These are phyloP conservation scores for Steromphala cineraria DNA, from an alignment of 2,888 invertebrate genomes.

Conservation along the genomic window DNA sequence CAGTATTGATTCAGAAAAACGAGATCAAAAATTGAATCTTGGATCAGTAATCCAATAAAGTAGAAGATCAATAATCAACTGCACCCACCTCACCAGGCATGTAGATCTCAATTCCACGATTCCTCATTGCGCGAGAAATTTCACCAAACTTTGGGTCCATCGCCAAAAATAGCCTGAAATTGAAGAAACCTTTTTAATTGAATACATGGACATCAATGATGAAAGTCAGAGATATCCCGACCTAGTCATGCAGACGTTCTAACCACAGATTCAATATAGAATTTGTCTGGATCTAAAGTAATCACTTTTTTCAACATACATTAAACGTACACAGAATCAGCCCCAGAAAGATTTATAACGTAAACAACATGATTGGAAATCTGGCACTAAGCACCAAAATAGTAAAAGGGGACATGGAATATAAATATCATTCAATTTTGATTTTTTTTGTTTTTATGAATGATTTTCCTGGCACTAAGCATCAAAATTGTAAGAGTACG, in stretches of 20 bases:
- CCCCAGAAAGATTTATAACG: not conserved
- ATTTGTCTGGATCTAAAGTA: not conserved
- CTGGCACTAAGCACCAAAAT: not conserved
- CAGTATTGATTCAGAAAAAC: no score
- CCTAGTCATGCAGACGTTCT: not conserved
- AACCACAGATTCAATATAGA: no score
- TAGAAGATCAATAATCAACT: not conserved
- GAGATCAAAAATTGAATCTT: no score
- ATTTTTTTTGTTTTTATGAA: no score
- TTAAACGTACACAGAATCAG: no score
- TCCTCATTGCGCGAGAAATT: constrained; percentile 98
- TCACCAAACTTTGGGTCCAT: constrained; percentile 97
- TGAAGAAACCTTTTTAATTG: not conserved
- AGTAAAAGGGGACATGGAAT: not conserved
- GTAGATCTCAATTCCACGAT: constrained; percentile 95
- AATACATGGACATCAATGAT: not conserved
- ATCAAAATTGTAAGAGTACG: no score
- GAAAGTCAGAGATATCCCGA: not conserved
- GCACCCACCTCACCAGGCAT: constrained; percentile 74
- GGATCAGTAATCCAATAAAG: no score
- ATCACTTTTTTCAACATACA: not conserved
- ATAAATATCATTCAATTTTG: not conserved
- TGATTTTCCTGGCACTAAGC: no score
- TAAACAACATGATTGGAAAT: not conserved
- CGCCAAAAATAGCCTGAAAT: constrained; percentile 88